These are phyloP conservation scores for Serranochromis macrocephalus DNA, from an alignment of 2,113 vertebrate species.

Conservation along the genomic window DNA sequence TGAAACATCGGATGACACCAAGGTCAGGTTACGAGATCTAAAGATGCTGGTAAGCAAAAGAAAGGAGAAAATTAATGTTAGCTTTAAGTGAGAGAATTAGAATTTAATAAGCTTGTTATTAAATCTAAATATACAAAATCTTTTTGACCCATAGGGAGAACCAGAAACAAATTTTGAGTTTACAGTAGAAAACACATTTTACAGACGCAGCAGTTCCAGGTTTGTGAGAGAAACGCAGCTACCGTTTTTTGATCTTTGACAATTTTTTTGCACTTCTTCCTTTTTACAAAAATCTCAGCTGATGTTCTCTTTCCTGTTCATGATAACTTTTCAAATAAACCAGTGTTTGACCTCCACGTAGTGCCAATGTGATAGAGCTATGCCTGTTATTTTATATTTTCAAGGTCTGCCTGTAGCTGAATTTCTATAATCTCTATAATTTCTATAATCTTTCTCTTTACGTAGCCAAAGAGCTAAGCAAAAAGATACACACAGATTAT, in stretches of 20 bases:
- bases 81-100: accelerated
- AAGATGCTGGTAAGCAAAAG: background rate
- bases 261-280: background rate
- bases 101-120: background rate
- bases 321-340: background rate
- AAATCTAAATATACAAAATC: background rate
- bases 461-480: background rate
- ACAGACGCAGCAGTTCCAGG: accelerated
- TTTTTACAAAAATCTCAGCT: background rate
- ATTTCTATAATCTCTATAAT: background rate
- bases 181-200: background rate
- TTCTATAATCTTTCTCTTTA: background rate
- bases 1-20: background rate
- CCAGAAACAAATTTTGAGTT: background rate
- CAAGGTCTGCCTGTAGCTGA: background rate
- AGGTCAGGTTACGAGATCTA: background rate
- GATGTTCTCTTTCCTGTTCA: background rate
- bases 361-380: background rate
- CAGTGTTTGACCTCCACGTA: background rate
- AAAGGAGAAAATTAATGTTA: background rate
- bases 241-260: accelerated
- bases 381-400: background rate
- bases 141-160: background rate
- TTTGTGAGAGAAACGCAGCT: background rate
- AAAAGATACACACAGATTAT: background rate